Conservation (phyloP, 2,888 invertebrate species). For the Taenaris catops region DNA sequence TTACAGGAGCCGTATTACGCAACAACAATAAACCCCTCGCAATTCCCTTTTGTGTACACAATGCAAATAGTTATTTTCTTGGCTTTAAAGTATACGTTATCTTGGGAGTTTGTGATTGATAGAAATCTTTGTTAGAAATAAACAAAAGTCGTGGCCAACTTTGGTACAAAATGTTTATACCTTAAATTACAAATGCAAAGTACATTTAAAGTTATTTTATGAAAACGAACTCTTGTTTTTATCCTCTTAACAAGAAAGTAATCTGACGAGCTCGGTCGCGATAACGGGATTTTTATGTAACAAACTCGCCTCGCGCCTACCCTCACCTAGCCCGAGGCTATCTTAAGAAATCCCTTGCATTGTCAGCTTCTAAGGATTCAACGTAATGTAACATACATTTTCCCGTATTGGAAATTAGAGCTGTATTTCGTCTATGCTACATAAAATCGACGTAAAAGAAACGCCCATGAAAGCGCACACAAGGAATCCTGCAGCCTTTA, state of each 20-base stretch:
- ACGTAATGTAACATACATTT: slow-evolving; percentile 65
- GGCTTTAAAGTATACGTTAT: slow-evolving; percentile 9
- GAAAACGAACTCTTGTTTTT: slow-evolving; percentile 73
- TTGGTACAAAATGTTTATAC: slow-evolving; percentile 4
- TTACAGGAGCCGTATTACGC: slow-evolving; percentile 20
- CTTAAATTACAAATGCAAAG: slow-evolving; percentile 17
- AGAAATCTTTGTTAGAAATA: slow-evolving; percentile 9
- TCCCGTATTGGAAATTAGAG: slow-evolving; percentile 69
- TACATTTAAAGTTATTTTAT: slow-evolving; percentile 62
- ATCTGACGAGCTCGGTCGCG: slow-evolving; percentile 74
- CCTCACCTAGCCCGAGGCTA: slow-evolving; percentile 74
- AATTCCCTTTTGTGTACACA: slow-evolving; percentile 20
- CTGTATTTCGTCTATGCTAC: slow-evolving; percentile 53
- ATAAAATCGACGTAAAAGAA: slow-evolving; percentile 72
- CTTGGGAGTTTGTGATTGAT: slow-evolving; percentile 9
- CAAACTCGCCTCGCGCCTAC: slow-evolving; percentile 74
- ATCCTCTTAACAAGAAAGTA: slow-evolving; percentile 78
- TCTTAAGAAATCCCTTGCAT: slow-evolving; percentile 65
- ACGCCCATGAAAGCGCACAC: slow-evolving; percentile 56
- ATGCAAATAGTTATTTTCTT: slow-evolving; percentile 18
- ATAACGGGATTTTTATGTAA: slow-evolving; percentile 78
- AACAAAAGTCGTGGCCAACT: slow-evolving; percentile 13
- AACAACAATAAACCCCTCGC: slow-evolving; percentile 18
- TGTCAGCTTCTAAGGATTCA: slow-evolving; percentile 71
- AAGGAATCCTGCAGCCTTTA: slow-evolving; percentile 56